Base-by-base conservation (phyloP, 2,113 vertebrate species). In the Murina feae region DNA sequence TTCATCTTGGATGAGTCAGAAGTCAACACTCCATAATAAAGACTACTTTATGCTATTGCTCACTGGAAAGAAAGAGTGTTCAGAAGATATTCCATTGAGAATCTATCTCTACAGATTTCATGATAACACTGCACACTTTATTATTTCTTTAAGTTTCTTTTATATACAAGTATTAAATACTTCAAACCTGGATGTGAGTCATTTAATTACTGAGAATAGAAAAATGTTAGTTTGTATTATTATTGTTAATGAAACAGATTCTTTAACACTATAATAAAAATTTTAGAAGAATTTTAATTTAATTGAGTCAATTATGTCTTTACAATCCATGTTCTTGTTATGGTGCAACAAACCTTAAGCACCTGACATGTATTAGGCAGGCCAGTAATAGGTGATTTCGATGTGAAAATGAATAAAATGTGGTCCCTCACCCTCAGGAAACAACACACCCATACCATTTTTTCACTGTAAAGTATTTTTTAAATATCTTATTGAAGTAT, bases 1-100 rank as follows among this genome's bases (percentile, higher is more conserved):
- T 90, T 96, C 87, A 76, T 90, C 68, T 90, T 74, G 25, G 39
- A 51, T 93, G 66, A 92, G 44, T 96, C 93, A 84, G 93, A 97
- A 91, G 68, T 94, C 87, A 94, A 72, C 47, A 71, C 53, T 44
- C 23, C 23, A 58, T 25, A 86, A 83, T 93, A 86, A 95, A 82
- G 63, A 71, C 2, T n/a, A 76, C 23, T 92, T 88, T 80, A 90
- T 94, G 39, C 12, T 60, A 44, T 75, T 92, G 94, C 69, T 69
- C 85, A 47, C 10, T 47, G 7, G 49, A 75, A 81, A 78, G 58
- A 49, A 85, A 80, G 58, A 71, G 25, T 42, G 20, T 83, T 83
- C 84, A 82, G 37, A 86, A 83, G 30, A 76, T 53, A 53, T 32
- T 16, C 66, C 83, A 93, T 6, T 47, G 53, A 91, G 68, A 93